Evolutionary conservation across 2,888 invertebrate species (phyloP), one percentile per base, ranked within the genome.

Genomic region (Parthenolecanium corni): DNA sequence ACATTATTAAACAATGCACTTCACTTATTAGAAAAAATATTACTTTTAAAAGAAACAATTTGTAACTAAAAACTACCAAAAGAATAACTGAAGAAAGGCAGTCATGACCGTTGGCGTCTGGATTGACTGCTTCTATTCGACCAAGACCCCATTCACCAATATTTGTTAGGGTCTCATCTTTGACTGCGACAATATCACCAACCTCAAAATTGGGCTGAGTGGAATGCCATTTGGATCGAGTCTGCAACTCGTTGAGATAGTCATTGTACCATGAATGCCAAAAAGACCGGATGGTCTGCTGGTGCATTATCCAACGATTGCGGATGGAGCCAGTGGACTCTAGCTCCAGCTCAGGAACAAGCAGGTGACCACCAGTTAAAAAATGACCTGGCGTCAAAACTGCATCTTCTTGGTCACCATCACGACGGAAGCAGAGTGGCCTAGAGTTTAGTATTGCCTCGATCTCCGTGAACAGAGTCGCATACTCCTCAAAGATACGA

Each of bases 181-280:
- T 46, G 16, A 46, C 16, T 46, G 16, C 14, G 14, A 46, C 40
- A 46, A 62, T 49, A 24, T 54, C 47, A 36, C 38, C 16, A 16
- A 24, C 16, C 0, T 31, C 25, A 25, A 47, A 25, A 14, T 24
- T 64, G 38, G 11, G 46, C 25, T 62, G 62, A 14, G 52, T 62
- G 38, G 62, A 46, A 53, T 64, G 56, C 62, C 64, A 64, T 2
- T 62, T 64, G 54, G 62, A 44, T 16, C 46, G 46, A 6, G 16
- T n/a, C 16, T 16, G 12, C 12, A 46, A 16, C 16, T 46, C 14
- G 16, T 46, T 46, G 12, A 46, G 16, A 16, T 46, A 46, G 16
- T 46, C 46, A 9, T 46, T 9, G 12, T 11, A 46, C 46, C 46
- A 46, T 6, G 12, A 5, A n/a, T 46, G 12, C 46, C 46, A 46